Evolutionary conservation across 2,113 vertebrate species (phyloP), one percentile per base, ranked within the genome.

Genomic region (Laticauda laticaudata): DNA sequence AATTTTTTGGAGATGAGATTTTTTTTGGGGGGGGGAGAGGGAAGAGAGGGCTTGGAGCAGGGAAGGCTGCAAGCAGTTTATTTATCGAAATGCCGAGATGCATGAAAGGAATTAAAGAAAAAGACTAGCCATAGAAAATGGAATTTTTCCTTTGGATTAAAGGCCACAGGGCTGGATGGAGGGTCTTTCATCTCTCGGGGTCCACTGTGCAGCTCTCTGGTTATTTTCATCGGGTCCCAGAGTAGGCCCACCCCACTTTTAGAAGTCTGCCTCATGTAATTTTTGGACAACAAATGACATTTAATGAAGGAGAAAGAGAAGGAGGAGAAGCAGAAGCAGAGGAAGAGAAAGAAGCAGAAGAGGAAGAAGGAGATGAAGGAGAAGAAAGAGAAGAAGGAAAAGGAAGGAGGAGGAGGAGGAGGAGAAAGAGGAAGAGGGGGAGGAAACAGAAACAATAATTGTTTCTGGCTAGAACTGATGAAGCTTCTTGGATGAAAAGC

Each of bases 61-160:
- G 24, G 2, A 8, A 0, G n/a, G 18, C 56, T 15, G 10, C 11
- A 53, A 39, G 26, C 5, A 0, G 0, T 85, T 9, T 5, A 1
- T 29, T 21, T 56, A 55, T 26, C 12, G 3, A 24, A 24, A 43
- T 24, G 7, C 24, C n/a, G 2, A 24, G 15, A 39, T 61, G 61
- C 10, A 0, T 6, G 55, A 61, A n/a, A 54, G 29, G 75, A 43
- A 85, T 24, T 18, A 39, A 75, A 29, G 34, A 85, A 29, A 20
- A 29, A 23, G 5, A 69, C 64, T 14, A 14, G 29, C 29, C 4
- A 2, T 2, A 15, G 29, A n/a, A 69, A 69, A 69, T 5, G 64
- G 29, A n/a, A 69, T n/a, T n/a, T 4, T 69, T 69, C 29, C 29
- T 69, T 69, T 61, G 24, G 3, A 29, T 10, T 3, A 11, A 61